phyloP scores from a whole-genome alignment of 2,888 invertebrate genomes.

The Hipparchia sbordonii region DNA sequence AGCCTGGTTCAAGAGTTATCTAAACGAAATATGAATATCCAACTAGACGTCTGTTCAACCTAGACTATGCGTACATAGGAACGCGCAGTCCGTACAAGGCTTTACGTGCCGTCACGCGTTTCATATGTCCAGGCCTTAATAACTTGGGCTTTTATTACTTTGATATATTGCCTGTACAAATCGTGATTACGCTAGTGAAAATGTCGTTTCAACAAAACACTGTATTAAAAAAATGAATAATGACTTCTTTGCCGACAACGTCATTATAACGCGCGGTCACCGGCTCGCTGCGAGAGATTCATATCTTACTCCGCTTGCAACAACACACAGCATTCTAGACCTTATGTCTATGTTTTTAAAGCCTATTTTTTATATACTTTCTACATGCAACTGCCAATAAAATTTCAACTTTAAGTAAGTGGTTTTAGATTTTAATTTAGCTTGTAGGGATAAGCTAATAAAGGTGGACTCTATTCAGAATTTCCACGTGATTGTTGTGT shows the following conservation, averaged over 20 bases:
- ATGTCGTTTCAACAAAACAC: conserved; percentile 81
- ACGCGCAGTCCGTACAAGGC: too few relatives aligned
- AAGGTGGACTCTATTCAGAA: conserved; percentile 55
- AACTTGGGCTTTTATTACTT: conserved; percentile 71
- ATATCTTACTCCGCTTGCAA: conserved; percentile 58
- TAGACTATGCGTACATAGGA: too few relatives aligned
- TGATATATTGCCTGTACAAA: conserved; percentile 78
- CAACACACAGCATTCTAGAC: conserved; percentile 45
- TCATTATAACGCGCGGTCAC: conserved; percentile 76
- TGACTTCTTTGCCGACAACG: conserved; percentile 78
- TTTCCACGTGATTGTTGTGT: conserved; percentile 72
- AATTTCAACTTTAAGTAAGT: conserved; percentile 52
- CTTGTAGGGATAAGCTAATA: conserved; percentile 44
- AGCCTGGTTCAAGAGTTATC: too few relatives aligned
- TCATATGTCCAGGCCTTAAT: conserved; percentile 40
- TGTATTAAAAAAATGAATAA: conserved; percentile 83
- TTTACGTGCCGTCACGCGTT: not conserved
- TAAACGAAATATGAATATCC: too few relatives aligned
- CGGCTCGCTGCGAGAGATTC: conserved; percentile 67
- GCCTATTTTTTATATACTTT: conserved; percentile 40
- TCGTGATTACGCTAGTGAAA: conserved; percentile 81
- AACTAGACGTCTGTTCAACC: too few relatives aligned
- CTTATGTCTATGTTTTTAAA: conserved; percentile 44
- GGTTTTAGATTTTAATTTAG: conserved; percentile 43
- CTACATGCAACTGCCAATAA: conserved; percentile 41